phyloP scores from a whole-genome alignment of 1,140 invertebrate species.

The Ips typographus region DNA sequence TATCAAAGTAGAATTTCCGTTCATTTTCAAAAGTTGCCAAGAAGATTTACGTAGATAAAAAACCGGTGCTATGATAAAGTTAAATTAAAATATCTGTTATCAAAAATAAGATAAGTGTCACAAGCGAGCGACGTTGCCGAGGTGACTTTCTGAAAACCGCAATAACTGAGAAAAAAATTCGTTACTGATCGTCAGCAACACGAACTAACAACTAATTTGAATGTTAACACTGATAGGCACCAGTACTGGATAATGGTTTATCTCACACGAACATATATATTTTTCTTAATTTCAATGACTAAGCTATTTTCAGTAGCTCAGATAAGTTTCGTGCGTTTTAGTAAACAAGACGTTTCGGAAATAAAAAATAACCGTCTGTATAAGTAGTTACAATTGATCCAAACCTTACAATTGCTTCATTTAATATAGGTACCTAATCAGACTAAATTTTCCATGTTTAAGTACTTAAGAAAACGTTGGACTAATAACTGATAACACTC shows the following conservation, averaged over 20 bases:
- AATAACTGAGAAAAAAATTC: background rate
- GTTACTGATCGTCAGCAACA: constrained; percentile 15
- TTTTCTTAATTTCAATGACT: constrained; percentile 32
- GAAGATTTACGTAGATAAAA: constrained; percentile 32
- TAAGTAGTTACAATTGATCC: no score
- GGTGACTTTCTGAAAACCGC: background rate
- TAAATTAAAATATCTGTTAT: constrained; percentile 30
- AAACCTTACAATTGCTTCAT: no score
- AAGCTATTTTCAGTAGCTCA: constrained; percentile 17
- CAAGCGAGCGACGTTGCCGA: constrained; percentile 24
- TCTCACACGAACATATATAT: constrained; percentile 10
- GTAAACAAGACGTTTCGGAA: constrained; percentile 2
- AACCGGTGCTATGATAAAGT: constrained; percentile 24
- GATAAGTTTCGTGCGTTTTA: constrained; percentile 19
- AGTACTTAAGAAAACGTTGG: no score
- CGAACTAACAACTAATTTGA: constrained; percentile 21
- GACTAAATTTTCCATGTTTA: no score
- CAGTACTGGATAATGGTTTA: constrained; percentile 8
- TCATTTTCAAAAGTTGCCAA: constrained; percentile 25
- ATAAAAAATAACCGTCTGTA: no score
- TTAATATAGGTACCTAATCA: no score
- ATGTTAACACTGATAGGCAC: constrained; percentile 11
- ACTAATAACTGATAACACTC: no score
- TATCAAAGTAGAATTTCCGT: constrained; percentile 9
- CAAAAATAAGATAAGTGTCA: constrained; percentile 34